Conservation (phyloP, 2,797 vertebrate genomes). For the Gambusia yucatana region DNA sequence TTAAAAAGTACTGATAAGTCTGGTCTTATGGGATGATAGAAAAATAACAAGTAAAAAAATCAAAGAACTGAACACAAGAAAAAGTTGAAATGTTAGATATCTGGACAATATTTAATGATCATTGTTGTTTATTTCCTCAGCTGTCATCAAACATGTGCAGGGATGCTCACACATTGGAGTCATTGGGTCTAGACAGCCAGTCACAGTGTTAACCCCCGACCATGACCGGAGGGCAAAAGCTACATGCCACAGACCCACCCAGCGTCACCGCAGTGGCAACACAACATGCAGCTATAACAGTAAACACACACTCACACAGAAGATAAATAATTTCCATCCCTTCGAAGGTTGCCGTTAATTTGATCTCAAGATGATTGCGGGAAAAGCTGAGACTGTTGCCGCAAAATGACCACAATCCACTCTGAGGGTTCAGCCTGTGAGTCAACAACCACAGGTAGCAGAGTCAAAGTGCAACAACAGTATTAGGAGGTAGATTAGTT, state of each 20-base stretch:
- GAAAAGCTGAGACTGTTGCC: conserved; percentile 20
- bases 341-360: conserved; percentile 22
- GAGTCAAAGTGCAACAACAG: conserved; percentile 22
- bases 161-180: conserved; percentile 47
- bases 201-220: conserved; percentile 41
- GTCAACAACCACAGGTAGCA: conserved; percentile 50
- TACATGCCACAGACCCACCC: conserved; percentile 35
- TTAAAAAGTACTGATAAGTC: conserved; percentile 4
- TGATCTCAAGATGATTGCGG: conserved; percentile 25
- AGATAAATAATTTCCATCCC: conserved; percentile 24
- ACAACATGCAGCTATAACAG: conserved; percentile 13
- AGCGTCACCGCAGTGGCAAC: conserved; percentile 30
- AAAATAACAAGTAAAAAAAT: conserved; percentile 1
- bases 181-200: conserved; percentile 59
- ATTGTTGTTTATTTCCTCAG: conserved; percentile 49
- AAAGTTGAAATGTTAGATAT: conserved; percentile 13
- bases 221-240: conserved; percentile 45
- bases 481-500: conserved; percentile 30
- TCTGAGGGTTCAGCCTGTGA: conserved; percentile 38
- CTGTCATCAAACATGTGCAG: conserved; percentile 41
- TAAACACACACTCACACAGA: conserved; percentile 10
- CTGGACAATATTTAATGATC: conserved; percentile 56
- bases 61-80: conserved; percentile 12
- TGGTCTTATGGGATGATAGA: background rate
- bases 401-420: conserved; percentile 18